Evolutionary conservation across 2,113 vertebrate genomes (phyloP), one percentile per base, ranked within the genome.

Genomic region (Pomatostomus ruficeps): DNA sequence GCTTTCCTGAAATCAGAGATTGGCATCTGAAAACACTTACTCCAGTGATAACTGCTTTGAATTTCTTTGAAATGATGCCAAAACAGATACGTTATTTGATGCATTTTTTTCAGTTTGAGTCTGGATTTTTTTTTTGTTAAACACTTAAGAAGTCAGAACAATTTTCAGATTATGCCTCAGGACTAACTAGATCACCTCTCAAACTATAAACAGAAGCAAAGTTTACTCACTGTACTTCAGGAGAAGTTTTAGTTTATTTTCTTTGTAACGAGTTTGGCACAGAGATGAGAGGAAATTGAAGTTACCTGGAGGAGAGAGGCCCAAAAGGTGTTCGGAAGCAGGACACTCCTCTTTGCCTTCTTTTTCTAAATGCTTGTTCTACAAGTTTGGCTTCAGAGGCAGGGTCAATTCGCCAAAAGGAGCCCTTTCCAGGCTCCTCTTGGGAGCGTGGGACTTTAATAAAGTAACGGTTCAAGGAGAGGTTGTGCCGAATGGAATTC

Each of bases 401-500:
- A 6, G 99, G 99, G 97, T 99, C 99, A 92, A 99, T 99, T 13
- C 99, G 97, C 99, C 99, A 99, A 51, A 99, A 99, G 12, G 99
- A 99, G 25, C 99, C 99, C 51, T 99, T 99, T 8, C 99, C 99
- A 0, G 99, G 99, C 97, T 99, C 99, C 78, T 99, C 99, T 97
- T 99, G 99, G 54, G 99, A 99, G 76, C 99, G 99, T 7, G 99
- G 99, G 95, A 99, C 99, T 98, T 99, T 99, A 93, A 99, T 99
- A 85, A 99, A 99, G 97, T 99, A 99, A 68, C 99, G 99, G 97
- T 99, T 99, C 96, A 99, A 97, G 59, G 99, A 99, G 80, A 99
- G 98, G 98, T 99, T 99, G 98, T 99, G 99, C 68, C 99, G 98
- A 97, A 99, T 99, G n/a, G 99, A 99, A 97, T 99, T 99, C 99